A percentile compares a stretch with the other conserved stretches of the same genome.
phyloP scores from a whole-genome alignment of 2,113 vertebrate species.

The Aphyosemion australe region DNA sequence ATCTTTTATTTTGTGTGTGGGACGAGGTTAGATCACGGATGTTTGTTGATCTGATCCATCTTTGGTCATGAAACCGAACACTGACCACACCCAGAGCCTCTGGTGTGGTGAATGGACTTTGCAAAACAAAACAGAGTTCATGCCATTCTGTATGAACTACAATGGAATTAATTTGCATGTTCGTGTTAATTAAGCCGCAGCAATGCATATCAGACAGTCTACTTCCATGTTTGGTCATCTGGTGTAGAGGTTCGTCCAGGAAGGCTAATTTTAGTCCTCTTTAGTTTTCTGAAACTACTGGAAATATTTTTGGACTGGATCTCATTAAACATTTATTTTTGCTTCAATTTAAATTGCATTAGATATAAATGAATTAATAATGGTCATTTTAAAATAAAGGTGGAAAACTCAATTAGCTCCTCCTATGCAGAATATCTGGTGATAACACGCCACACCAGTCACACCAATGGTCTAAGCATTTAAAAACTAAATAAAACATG shows the following conservation, averaged over 20 bases:
- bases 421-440: too few relatives aligned
- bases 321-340: neutral
- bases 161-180: slow-evolving; percentile 32
- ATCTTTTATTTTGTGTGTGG: neutral
- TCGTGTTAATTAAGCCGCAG: slow-evolving; percentile 7
- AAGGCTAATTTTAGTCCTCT: neutral
- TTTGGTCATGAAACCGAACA: slow-evolving; percentile 14
- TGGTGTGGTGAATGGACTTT: slow-evolving; percentile 20
- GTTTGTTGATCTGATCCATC: neutral
- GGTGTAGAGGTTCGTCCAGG: neutral
- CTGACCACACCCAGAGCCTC: neutral
- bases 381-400: too few relatives aligned
- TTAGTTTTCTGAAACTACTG: neutral
- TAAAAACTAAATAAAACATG: neutral
- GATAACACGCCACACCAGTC: too few relatives aligned
- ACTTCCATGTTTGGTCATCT: neutral
- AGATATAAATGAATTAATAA: too few relatives aligned
- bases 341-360: too few relatives aligned
- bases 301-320: neutral
- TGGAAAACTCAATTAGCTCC: too few relatives aligned
- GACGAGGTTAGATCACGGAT: neutral
- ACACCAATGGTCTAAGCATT: neutral
- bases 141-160: slow-evolving; percentile 7
- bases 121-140: slow-evolving; percentile 37
- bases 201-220: neutral